Base-by-base conservation (phyloP, 2,113 vertebrate species). In the Chinchilla lanigera region DNA sequence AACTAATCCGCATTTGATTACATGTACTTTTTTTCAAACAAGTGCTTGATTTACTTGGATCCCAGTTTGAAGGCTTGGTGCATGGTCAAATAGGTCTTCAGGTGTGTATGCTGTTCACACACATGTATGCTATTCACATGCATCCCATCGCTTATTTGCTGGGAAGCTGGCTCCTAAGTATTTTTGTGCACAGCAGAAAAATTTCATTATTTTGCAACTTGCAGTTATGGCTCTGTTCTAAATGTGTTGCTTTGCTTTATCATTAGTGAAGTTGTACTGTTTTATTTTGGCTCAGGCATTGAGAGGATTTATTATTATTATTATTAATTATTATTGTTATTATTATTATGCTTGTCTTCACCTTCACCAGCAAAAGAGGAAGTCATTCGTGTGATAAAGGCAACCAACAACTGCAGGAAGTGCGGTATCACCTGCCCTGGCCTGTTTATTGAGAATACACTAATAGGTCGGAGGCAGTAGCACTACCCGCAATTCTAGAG, bases 131-230 rank as follows among this genome's bases (percentile, higher is more conserved):
- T 73, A 75, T 60, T 96, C 97, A 35, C 4, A 12, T 5, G 12
- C 20, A 19, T n/a, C n/a, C n/a, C n/a, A n/a, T n/a, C n/a, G 22
- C 54, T 65, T 60, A 58, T 5, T 8, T 5, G 35, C 65, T 22
- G 0, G 85, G 83, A 96, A 83, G 50, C 65, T 65, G 78, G 50
- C 50, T 97, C 61, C 73, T 93, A 95, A 65, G 85, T 91, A 94
- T 82, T 98, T 90, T 92, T 96, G 81, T 61, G 96, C 89, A 86
- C 56, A 89, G 94, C 52, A 89, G 89, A 93, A 97, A 97, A 58
- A 81, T 94, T 95, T 94, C 94, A 97, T 97, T 98, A 26, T 14
- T 77, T 96, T 91, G 89, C 78, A 96, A 93, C 92, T 98, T 97
- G 94, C 65, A 96, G 14, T 96, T 97, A 82, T 91, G 61, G 93